Percentiles rank a stretch among this genome's conserved stretches.
Conservation (phyloP, 2,797 vertebrate species). For the Rhinoraja longicauda region DNA sequence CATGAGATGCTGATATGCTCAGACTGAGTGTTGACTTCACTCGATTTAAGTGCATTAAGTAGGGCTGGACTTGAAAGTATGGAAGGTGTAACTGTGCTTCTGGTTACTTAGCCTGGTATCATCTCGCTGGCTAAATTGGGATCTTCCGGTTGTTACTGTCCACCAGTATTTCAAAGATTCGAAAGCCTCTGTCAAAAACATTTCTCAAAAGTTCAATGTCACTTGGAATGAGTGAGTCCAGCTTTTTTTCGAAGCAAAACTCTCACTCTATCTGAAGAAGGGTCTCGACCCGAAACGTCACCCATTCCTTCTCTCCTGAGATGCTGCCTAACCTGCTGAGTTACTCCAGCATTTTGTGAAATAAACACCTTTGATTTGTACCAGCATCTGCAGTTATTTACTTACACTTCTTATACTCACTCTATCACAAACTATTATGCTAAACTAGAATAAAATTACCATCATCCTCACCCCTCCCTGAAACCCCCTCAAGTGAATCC, state of each 20-base stretch:
- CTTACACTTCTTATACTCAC: no score
- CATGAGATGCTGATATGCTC: background rate
- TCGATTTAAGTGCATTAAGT: background rate
- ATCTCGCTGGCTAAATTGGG: background rate
- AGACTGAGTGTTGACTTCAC: background rate
- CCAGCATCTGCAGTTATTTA: no score
- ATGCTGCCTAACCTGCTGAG: no score
- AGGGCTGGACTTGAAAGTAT: background rate
- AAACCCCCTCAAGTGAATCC: background rate
- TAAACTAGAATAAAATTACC: background rate
- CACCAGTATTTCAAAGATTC: background rate
- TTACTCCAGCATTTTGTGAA: no score
- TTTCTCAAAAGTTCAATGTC: background rate
- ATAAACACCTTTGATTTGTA: no score
- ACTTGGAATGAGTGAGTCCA: background rate
- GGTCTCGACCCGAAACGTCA: no score
- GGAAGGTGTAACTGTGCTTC: background rate
- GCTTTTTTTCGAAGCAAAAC: no score
- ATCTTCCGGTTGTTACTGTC: background rate
- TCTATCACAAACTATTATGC: background rate
- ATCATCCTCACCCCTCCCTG: no score
- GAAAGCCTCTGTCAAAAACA: background rate
- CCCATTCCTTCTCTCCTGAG: no score
- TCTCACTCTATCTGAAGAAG: no score
- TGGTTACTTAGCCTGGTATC: background rate